A percentile compares a stretch with the other conserved stretches of the same genome.
These are phyloP conservation scores for Aix galericulata DNA, from an alignment of 2,113 vertebrate species.

Conservation along the genomic window DNA sequence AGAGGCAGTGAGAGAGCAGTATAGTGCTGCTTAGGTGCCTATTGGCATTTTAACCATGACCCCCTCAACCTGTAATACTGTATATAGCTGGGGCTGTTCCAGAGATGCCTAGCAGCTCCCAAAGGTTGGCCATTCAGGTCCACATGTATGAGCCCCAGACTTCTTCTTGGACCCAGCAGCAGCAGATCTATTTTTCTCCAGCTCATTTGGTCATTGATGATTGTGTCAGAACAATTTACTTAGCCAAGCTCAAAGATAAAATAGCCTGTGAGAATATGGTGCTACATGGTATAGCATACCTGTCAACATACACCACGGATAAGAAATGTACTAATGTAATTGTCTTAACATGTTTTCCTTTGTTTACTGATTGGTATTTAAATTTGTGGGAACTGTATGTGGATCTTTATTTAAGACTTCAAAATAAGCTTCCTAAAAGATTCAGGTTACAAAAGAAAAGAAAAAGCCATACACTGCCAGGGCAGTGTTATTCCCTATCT, in stretches of 20 bases:
- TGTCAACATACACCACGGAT: background rate
- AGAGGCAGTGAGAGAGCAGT: no score
- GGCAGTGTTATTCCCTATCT: background rate
- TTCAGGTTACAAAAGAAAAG: background rate
- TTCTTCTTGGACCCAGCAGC: background rate
- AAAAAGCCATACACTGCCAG: background rate
- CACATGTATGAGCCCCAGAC: background rate
- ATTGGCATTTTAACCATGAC: no score
- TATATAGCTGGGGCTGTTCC: background rate
- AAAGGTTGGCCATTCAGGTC: rapidly evolving
- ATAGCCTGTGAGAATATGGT: background rate
- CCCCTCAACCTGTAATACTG: no score
- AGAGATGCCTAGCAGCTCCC: background rate
- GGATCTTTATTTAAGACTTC: background rate
- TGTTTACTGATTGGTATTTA: background rate
- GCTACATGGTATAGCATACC: background rate
- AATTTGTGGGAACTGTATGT: background rate
- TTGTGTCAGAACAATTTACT: background rate
- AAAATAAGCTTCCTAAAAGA: background rate
- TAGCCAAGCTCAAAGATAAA: background rate
- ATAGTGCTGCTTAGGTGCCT: no score
- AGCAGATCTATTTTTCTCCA: background rate
- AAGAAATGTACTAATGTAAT: background rate
- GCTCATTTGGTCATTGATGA: background rate
- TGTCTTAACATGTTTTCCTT: background rate